Evolutionary conservation across 1,140 invertebrate species (phyloP).

Genomic region (Drosophila persimilis): DNA sequence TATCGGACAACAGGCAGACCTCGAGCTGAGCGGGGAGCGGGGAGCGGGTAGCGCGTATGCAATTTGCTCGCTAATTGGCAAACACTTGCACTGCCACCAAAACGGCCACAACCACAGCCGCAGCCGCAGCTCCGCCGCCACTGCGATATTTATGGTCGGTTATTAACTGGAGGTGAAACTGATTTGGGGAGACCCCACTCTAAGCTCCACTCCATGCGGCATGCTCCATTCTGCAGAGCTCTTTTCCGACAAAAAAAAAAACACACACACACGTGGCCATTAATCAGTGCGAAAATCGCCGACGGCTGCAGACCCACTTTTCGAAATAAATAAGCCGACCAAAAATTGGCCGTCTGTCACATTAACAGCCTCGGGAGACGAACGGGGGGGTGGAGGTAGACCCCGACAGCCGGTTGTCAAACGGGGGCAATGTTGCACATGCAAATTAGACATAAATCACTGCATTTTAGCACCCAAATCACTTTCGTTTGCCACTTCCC

Average conservation of each 20-base stretch:
- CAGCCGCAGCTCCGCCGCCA: too few species aligned
- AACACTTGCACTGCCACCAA: slow-evolving; percentile 66
- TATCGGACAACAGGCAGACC: slow-evolving; percentile 32
- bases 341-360: slow-evolving; percentile 52
- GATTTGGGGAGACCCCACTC: not conserved
- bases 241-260: slow-evolving; percentile 24
- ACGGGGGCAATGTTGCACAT: slow-evolving; percentile 57
- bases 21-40: not conserved
- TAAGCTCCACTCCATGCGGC: slow-evolving; percentile 16
- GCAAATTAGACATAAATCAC: slow-evolving; percentile 58
- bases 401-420: slow-evolving; percentile 52
- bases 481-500: too few species aligned
- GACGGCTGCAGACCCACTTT: slow-evolving; percentile 32
- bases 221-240: slow-evolving; percentile 20
- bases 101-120: too few species aligned
- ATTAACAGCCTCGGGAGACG: slow-evolving; percentile 38
- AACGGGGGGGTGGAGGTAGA: not conserved
- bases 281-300: slow-evolving; percentile 68
- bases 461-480: not conserved
- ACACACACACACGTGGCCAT: slow-evolving; percentile 47
- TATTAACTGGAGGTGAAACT: slow-evolving; percentile 52
- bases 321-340: slow-evolving; percentile 48
- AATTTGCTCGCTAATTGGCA: slow-evolving; percentile 72
- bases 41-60: slow-evolving; percentile 20
- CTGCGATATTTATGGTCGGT: slow-evolving; percentile 64